Evolutionary conservation across 2,113 vertebrate genomes (phyloP), one percentile per base, ranked within the genome.

Genomic region (Nothobranchius kuhntae): DNA sequence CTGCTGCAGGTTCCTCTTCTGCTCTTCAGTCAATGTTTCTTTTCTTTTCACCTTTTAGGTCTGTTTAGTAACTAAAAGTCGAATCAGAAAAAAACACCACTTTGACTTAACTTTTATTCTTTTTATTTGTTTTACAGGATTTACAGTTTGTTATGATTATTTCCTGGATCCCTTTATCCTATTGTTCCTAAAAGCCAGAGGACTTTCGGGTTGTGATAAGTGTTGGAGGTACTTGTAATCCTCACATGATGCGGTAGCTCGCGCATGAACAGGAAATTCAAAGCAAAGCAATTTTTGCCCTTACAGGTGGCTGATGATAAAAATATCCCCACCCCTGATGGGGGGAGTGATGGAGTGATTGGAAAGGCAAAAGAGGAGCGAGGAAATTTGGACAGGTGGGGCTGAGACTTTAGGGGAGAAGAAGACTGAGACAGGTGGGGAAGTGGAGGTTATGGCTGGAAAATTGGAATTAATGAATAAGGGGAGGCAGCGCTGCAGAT

Each of bases 241-340:
- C 10, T 12, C 13, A 14, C 6, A 15, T 15, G 10, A 17, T 17
- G 47, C n/a, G 15, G 15, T 17, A 15, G 46, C 14, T 51, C n/a
- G 9, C 7, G 9, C 4, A 48, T 21, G 17, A 51, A 2, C n/a
- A 51, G 15, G 30, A 40, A 40, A 40, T n/a, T 56, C 54, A 4
- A 35, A 56, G 35, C 14, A 35, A n/a, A n/a, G n/a, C n/a, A 86
- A 91, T 87, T 82, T 53, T 78, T 62, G 61, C 67, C 82, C 71
- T 81, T 82, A 81, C 86, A 87, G 89, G 85, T 88, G 86, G 71
- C 78, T 36, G 68, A 59, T 65, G 85, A 72, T 87, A 91, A 89
- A 87, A 90, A 90, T 91, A 90, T 67, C 75, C 55, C 75, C 44
- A 72, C 30, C 70, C 51, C 13, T 36, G 58, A 54, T 40, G 15